Percentiles rank a stretch among this genome's conserved stretches.
Conservation (phyloP, 2,797 vertebrate species). For the Nasua narica region DNA sequence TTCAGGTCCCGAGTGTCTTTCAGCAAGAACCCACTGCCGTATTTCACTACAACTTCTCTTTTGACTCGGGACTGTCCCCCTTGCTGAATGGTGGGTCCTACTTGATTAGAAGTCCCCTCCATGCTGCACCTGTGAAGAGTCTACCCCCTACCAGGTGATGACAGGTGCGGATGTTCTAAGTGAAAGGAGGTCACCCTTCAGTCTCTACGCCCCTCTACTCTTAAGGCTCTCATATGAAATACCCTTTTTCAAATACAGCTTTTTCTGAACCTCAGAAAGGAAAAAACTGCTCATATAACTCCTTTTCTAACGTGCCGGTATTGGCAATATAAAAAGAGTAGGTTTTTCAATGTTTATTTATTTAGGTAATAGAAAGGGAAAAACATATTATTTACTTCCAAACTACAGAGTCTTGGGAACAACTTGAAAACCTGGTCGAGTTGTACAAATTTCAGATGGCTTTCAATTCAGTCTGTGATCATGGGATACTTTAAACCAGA, state of each 20-base stretch:
- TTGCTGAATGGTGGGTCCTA: not conserved
- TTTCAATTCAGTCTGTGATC: not conserved
- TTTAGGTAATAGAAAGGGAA: not conserved
- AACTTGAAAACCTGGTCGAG: conserved; percentile 6
- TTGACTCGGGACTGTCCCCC: not conserved
- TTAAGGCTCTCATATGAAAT: not conserved
- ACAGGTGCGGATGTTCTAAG: not conserved
- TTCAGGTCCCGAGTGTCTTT: not conserved
- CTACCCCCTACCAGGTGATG: not conserved
- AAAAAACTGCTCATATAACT: not conserved
- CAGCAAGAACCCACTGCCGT: not conserved
- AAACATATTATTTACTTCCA: not conserved
- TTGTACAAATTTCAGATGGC: not conserved
- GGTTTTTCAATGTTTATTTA: not conserved
- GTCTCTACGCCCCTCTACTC: not conserved
- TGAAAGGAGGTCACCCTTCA: not conserved
- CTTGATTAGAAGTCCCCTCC: not conserved
- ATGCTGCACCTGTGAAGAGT: not conserved
- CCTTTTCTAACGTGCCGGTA: not conserved
- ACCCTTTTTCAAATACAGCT: not conserved
- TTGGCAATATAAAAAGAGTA: not conserved
- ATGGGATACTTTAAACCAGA: not conserved
- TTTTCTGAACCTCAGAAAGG: not conserved
- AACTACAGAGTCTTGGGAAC: not conserved
- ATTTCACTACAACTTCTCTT: not conserved